Percentiles rank a stretch among this genome's conserved stretches.
These are phyloP conservation scores for Drosophila siamana DNA, from an alignment of 2,888 invertebrate genomes.

Conservation along the genomic window DNA sequence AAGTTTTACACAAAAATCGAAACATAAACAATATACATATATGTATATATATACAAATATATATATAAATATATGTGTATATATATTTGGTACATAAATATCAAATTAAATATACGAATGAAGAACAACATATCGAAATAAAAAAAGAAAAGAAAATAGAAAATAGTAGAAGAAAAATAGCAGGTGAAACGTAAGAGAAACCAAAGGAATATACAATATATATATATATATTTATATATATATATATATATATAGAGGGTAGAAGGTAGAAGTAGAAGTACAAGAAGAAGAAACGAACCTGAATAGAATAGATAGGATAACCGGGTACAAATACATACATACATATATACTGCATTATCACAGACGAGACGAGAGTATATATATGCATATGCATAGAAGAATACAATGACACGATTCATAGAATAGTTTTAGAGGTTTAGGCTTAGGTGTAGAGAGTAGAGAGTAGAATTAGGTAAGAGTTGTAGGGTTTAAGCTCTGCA, in stretches of 20 bases:
- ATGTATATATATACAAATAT: constrained; percentile 41
- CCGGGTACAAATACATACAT: constrained; percentile 54
- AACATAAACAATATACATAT: constrained; percentile 48
- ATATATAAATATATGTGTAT: constrained; percentile 31
- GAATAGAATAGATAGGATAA: constrained; percentile 49
- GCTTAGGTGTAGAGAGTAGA: constrained; percentile 12
- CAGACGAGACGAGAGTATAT: constrained; percentile 36
- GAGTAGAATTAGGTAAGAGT: constrained; percentile 16
- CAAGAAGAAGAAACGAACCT: constrained; percentile 46
- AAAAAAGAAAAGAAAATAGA: constrained; percentile 24
- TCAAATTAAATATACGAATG: constrained; percentile 53
- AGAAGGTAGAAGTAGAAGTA: constrained; percentile 19
- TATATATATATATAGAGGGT: constrained; percentile 34
- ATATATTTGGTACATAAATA: constrained; percentile 33
- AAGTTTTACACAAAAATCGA: constrained; percentile 58
- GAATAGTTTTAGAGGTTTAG: constrained; percentile 3
- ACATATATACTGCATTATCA: constrained; percentile 29
- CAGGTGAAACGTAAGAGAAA: constrained; percentile 25
- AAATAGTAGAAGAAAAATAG: constrained; percentile 24
- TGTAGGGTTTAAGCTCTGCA: constrained; percentile 47
- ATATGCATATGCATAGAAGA: constrained; percentile 47
- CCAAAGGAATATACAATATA: constrained; percentile 36
- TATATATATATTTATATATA: constrained; percentile 20
- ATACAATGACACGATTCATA: constrained; percentile 70
- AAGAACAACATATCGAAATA: constrained; percentile 37